Evolutionary conservation across 2,797 vertebrate genomes (phyloP).

Genomic region (Anas bahamensis): DNA sequence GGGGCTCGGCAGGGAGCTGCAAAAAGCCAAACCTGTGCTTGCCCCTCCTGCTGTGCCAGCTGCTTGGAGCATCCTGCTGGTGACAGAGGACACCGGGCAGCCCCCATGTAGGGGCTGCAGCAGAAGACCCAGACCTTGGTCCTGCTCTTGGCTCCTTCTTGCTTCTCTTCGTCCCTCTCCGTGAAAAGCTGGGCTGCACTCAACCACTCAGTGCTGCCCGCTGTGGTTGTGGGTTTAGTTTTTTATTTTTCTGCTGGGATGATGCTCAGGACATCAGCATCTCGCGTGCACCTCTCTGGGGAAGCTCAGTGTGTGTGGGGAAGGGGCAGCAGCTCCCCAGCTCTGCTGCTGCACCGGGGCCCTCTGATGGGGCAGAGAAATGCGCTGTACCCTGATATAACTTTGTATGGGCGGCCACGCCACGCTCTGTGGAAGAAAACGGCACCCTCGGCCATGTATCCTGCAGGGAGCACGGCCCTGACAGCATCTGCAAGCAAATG

Average conservation of each 20-base stretch:
- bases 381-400: neutral
- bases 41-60: neutral
- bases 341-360: neutral
- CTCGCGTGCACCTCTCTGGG: neutral
- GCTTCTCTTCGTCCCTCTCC: neutral
- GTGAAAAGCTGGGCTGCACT: neutral
- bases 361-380: neutral
- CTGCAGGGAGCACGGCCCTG: constrained; percentile 25
- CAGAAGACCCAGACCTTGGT: neutral
- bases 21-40: neutral
- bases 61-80: rapidly evolving
- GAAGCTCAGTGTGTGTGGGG: neutral
- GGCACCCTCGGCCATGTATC: neutral
- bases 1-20: neutral
- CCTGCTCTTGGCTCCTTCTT: neutral
- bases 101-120: neutral
- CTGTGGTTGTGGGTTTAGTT: neutral
- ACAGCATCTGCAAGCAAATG: constrained; percentile 67
- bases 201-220: neutral
- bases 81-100: rapidly evolving
- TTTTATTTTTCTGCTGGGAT: neutral
- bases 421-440: neutral
- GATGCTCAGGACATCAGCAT: neutral
- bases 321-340: neutral
- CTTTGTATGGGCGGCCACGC: neutral